Percentiles rank a stretch among this genome's conserved stretches.
Conservation (phyloP, 2,113 vertebrate genomes). For the Carassius carassius region DNA sequence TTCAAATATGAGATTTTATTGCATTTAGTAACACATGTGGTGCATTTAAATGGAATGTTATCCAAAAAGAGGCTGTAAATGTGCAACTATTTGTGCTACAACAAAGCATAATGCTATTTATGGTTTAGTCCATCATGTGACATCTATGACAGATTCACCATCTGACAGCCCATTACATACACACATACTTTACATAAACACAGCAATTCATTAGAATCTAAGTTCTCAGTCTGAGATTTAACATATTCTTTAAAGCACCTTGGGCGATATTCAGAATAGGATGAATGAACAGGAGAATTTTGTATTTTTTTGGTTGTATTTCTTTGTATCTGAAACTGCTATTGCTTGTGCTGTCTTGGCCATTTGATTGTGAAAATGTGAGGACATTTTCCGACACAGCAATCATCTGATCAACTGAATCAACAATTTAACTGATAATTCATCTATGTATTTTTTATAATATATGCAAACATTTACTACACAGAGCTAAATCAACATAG, state of each 20-base stretch:
- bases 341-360: slow-evolving; percentile 28
- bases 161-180: neutral
- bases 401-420: neutral
- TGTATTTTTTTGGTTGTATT: neutral
- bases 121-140: no score
- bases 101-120: no score
- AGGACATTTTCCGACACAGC: neutral
- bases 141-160: neutral
- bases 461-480: neutral
- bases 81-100: neutral
- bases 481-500: slow-evolving; percentile 6
- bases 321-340: slow-evolving; percentile 3
- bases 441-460: neutral
- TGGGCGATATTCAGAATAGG: neutral
- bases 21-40: neutral
- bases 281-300: neutral
- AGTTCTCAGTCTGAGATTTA: neutral
- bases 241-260: neutral
- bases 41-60: neutral
- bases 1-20: slow-evolving; percentile 2
- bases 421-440: neutral
- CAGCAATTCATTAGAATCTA: neutral
- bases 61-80: neutral
- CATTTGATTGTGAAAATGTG: neutral
- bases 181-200: neutral